A percentile compares a stretch with the other conserved stretches of the same genome.
phyloP scores from a whole-genome alignment of 2,888 invertebrate genomes.

The Gandaritis pyraliata region DNA sequence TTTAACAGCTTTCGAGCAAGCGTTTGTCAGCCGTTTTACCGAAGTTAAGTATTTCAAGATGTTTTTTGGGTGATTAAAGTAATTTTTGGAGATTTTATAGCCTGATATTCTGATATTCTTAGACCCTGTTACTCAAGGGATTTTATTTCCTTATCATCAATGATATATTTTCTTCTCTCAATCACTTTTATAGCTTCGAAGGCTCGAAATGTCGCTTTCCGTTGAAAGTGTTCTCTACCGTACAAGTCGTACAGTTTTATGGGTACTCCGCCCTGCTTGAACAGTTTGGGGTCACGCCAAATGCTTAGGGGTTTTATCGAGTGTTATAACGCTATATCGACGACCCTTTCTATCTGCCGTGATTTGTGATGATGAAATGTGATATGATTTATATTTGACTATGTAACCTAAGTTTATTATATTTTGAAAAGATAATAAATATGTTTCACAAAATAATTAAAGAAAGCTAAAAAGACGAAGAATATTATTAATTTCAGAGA shows the following conservation, averaged over 20 bases:
- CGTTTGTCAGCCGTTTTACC: not conserved
- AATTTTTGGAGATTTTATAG: too few relatives aligned
- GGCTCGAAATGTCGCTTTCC: conserved; percentile 16
- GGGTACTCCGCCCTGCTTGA: conserved; percentile 39
- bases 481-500: too few relatives aligned
- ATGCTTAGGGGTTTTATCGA: conserved; percentile 23
- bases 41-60: too few relatives aligned
- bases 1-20: not conserved
- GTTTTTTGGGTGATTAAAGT: too few relatives aligned
- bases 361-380: too few relatives aligned
- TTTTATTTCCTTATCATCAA: not conserved
- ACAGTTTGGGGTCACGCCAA: conserved; percentile 49
- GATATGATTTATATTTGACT: conserved; percentile 6
- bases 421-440: too few relatives aligned
- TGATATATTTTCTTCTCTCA: conserved; percentile 3
- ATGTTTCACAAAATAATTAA: too few relatives aligned
- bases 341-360: conserved; percentile 8
- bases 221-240: conserved; percentile 45
- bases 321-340: conserved; percentile 12
- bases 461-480: too few relatives aligned
- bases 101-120: too few relatives aligned
- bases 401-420: not conserved
- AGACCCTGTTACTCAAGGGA: not conserved
- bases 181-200: conserved; percentile 16
- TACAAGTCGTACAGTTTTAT: conserved; percentile 43